phyloP scores from a whole-genome alignment of 1,140 invertebrate genomes.

The Micrasema longulum region DNA sequence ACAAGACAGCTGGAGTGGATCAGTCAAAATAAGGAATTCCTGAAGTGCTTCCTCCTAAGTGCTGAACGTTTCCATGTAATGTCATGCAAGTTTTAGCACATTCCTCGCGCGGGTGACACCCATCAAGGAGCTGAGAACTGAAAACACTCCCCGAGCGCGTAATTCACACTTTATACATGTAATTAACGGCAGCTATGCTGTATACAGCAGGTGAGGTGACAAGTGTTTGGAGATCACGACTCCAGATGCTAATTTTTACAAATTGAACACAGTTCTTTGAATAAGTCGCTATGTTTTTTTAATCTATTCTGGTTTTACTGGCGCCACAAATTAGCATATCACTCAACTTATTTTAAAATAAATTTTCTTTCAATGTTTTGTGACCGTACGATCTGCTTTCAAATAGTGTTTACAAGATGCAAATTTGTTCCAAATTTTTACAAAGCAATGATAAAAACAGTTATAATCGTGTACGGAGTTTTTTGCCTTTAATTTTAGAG shows the following conservation, averaged over 20 bases:
- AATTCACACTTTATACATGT: slow-evolving; percentile 28
- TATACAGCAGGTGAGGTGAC: slow-evolving; percentile 6
- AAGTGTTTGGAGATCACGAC: slow-evolving; percentile 3
- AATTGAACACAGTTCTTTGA: no score
- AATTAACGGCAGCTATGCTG: slow-evolving; percentile 12
- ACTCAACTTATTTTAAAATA: no score
- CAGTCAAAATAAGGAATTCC: slow-evolving; percentile 24
- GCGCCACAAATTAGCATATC: no score
- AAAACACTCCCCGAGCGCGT: not conserved
- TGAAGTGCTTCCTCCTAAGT: slow-evolving; percentile 2
- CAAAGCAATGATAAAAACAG: no score
- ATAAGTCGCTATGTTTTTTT: no score
- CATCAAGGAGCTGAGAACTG: not conserved
- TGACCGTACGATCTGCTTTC: no score
- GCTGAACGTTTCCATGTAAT: slow-evolving; percentile 8
- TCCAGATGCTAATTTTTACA: slow-evolving; percentile 12
- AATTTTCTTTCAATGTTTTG: no score
- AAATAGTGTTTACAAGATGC: no score
- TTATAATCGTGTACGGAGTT: no score
- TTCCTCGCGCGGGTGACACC: slow-evolving; percentile 18
- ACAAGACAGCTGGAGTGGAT: slow-evolving; percentile 28
- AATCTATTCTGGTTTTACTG: no score
- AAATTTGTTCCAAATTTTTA: no score
- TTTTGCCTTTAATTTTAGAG: no score
- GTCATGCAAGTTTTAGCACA: slow-evolving; percentile 25